Conservation (phyloP, 2,797 vertebrate species). For the Myotis daubentonii region DNA sequence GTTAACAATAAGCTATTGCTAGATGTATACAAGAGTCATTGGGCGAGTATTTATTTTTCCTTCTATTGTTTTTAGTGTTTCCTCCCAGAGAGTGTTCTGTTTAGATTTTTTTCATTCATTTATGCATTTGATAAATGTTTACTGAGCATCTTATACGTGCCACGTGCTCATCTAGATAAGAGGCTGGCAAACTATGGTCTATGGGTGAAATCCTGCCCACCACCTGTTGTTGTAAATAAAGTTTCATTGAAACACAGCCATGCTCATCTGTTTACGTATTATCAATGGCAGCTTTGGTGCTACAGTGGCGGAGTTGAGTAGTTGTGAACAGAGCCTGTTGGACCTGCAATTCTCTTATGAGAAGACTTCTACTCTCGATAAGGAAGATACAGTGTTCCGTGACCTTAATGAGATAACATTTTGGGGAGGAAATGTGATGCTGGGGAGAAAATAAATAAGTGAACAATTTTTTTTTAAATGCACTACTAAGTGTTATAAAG, state of each 20-base stretch:
- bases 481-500: not conserved
- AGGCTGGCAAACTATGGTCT: not conserved
- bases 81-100: not conserved
- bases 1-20: not conserved
- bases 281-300: not conserved
- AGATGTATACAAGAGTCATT: not conserved
- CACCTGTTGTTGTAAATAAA: slow-evolving; percentile 22
- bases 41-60: not conserved
- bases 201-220: not conserved
- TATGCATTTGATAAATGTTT: slow-evolving; percentile 13
- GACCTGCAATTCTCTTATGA: not conserved
- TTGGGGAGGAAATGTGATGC: not conserved
- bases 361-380: not conserved
- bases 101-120: not conserved
- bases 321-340: not conserved
- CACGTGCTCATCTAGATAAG: not conserved
- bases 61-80: not conserved
- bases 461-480: not conserved
- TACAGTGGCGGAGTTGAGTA: not conserved
- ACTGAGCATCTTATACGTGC: not conserved
- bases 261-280: not conserved
- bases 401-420: not conserved
- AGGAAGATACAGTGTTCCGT: not conserved
- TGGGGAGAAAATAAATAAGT: not conserved
- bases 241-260: not conserved